phyloP scores from a whole-genome alignment of 2,113 vertebrate genomes.

The Montifringilla adamsi region DNA sequence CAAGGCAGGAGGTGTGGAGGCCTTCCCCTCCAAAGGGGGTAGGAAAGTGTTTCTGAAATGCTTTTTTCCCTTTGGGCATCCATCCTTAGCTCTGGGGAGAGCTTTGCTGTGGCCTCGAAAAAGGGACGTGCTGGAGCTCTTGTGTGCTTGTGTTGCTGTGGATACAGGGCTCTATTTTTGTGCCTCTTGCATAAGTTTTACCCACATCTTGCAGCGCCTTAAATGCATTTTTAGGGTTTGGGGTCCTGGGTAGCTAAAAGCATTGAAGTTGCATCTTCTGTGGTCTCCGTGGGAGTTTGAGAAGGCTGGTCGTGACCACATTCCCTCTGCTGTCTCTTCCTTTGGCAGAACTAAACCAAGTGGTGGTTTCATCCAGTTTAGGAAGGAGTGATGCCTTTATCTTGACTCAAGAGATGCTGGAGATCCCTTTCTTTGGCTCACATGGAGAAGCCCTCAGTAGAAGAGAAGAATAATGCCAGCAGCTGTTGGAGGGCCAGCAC shows the following conservation, averaged over 20 bases:
- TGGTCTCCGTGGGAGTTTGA: not conserved
- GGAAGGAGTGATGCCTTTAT: not conserved
- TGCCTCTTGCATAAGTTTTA: not conserved
- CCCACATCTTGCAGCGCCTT: not conserved
- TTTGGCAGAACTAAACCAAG: not conserved
- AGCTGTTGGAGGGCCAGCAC: not conserved
- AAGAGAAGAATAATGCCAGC: not conserved
- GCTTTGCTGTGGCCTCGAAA: not conserved
- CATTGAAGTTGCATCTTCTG: not conserved
- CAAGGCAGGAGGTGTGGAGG: not conserved
- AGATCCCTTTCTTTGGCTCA: not conserved
- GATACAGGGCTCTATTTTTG: not conserved
- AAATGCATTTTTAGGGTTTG: not conserved
- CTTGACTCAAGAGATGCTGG: not conserved
- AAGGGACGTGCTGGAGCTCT: not conserved
- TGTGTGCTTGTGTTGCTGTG: not conserved
- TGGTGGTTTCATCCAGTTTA: not conserved
- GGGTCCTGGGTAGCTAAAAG: not conserved
- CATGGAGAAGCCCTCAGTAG: not conserved
- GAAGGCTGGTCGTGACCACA: rapidly evolving
- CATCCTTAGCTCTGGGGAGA: not conserved
- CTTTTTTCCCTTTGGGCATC: not conserved
- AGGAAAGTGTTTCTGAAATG: not conserved
- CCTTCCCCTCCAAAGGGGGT: not conserved
- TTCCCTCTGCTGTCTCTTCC: not conserved